Conservation (phyloP, 1,140 invertebrate genomes). For the Sinella curviseta region DNA sequence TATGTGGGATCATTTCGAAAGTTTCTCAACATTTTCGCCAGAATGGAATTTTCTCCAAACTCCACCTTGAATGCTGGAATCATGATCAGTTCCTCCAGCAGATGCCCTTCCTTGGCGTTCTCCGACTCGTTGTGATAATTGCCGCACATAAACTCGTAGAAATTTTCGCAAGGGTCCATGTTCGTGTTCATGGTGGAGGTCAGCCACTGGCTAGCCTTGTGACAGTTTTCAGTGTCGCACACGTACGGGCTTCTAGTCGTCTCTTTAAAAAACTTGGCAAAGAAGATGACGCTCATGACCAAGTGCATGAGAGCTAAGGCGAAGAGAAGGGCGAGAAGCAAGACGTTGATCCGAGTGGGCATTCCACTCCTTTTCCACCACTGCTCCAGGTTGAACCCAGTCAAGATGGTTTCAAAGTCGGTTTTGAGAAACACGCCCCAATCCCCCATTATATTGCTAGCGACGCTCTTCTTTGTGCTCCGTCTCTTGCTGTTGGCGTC, state of each 20-base stretch:
- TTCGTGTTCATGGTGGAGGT: slow-evolving; percentile 58
- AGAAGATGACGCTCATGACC: not conserved
- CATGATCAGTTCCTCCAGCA: not conserved
- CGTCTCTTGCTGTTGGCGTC: too few species aligned
- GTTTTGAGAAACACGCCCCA: too few species aligned
- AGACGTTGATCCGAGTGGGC: not conserved
- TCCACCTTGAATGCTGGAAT: not conserved
- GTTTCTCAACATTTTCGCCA: not conserved
- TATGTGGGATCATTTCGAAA: too few species aligned
- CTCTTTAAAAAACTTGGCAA: not conserved
- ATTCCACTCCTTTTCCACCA: not conserved
- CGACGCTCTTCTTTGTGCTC: too few species aligned
- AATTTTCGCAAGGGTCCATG: slow-evolving; percentile 58
- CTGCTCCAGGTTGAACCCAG: not conserved
- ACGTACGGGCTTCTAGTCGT: not conserved
- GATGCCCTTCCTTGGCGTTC: not conserved
- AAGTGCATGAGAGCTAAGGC: not conserved
- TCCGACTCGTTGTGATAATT: not conserved
- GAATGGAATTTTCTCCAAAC: not conserved
- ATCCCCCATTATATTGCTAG: too few species aligned
- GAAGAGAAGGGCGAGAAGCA: too few species aligned
- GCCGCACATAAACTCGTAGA: slow-evolving; percentile 60
- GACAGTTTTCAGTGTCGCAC: not conserved
- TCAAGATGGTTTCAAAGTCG: not conserved
- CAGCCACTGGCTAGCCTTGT: slow-evolving; percentile 72